Percentiles rank a stretch among this genome's conserved stretches.
phyloP scores from a whole-genome alignment of 2,113 vertebrate genomes.

The Tachysurus fulvidraco region DNA sequence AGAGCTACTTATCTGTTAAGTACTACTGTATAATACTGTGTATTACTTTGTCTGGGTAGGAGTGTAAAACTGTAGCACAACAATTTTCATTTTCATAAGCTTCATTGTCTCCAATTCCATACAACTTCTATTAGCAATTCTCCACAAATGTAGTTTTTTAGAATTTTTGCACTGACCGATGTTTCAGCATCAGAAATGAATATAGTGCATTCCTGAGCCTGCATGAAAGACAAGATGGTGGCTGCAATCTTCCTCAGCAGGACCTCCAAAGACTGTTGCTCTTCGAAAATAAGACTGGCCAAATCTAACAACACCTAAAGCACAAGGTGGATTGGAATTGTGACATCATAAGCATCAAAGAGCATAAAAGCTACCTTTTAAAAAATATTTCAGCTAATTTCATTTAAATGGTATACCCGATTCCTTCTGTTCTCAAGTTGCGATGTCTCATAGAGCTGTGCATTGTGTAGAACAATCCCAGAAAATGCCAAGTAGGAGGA shows the following conservation, averaged over 20 bases:
- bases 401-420: slow-evolving; percentile 73
- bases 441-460: slow-evolving; percentile 92
- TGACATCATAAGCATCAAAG: background rate
- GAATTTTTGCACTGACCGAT: slow-evolving; percentile 72
- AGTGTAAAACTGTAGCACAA: no score
- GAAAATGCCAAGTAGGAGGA: slow-evolving; percentile 93
- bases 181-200: slow-evolving; percentile 90
- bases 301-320: slow-evolving; percentile 90
- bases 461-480: slow-evolving; percentile 96
- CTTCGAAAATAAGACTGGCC: slow-evolving; percentile 95
- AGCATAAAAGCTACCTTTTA: background rate
- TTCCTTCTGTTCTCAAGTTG: slow-evolving; percentile 93
- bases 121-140: background rate
- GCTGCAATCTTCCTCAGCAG: slow-evolving; percentile 93
- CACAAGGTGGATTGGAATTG: background rate
- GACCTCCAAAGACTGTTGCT: slow-evolving; percentile 93
- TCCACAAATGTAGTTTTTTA: background rate
- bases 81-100: no score
- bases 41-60: no score
- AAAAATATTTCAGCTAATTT: background rate
- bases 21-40: no score
- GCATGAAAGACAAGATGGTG: slow-evolving; percentile 97
- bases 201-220: slow-evolving; percentile 90
- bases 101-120: background rate
- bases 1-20: no score